Evolutionary conservation across 2,888 invertebrate species (phyloP), one percentile per base, ranked within the genome.

Genomic region (Nomada lathburiana): DNA sequence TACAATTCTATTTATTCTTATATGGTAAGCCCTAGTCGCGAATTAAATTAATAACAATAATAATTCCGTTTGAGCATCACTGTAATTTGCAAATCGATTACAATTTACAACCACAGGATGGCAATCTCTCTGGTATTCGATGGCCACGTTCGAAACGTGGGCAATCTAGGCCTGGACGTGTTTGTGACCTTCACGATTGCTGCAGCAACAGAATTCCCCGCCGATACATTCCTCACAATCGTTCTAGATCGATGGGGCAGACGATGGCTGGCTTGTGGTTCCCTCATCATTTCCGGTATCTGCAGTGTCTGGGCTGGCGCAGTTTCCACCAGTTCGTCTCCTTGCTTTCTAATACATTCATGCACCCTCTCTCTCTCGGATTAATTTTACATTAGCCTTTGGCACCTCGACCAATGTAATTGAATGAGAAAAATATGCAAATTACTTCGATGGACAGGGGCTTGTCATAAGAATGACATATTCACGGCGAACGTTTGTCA

Each of bases 91-190:
- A 36, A 2, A 47, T 44, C 13, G 3, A 23, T 42, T 23, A 47
- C 26, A 36, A 36, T 47, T 47, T 10, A 11, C 47, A 3, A 42
- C 26, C 13, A 13, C 44, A 95, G 95, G 95, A 97, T 98, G 97
- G 96, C 97, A n/a, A 97, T 98, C 76, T 97, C 98, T 0, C 91
- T 98, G 90, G 97, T 97, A 0, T 98, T 98, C 93, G 98, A 98
- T 90, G 98, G 98, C 0, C 98, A 98, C 92, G 98, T 98, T 20
- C 95, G 98, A 90, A 98, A 98, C 92, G 98, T 98, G 0, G 97
- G 97, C 0, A 97, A 97, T 13, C 94, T 98, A 59, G 97, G 97
- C 0, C 94, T 97, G 87, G 96, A 98, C 89, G 96, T 98, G n/a
- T 98, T 98, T 92, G 92, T 98, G 76, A 98, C 98, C 0, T 98